Evolutionary conservation across 2,113 vertebrate species (phyloP).

Genomic region (Bothrops jararaca): DNA sequence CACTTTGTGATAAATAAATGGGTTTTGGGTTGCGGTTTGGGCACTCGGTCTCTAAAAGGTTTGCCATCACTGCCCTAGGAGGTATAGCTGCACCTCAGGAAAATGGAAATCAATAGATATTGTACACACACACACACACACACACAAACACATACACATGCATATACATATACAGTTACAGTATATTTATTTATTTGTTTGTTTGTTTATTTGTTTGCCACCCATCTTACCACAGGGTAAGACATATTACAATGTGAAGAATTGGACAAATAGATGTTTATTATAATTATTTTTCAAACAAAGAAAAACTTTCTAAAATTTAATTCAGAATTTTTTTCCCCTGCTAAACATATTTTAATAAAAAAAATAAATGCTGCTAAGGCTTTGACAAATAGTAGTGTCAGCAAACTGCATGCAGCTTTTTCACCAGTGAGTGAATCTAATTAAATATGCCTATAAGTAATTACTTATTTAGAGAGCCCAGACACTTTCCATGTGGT

Average conservation of each 20-base stretch:
- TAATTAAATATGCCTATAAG: background rate
- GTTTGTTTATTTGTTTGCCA: background rate
- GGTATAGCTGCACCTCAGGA: background rate
- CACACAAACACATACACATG: background rate
- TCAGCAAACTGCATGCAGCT: background rate
- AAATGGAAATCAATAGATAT: background rate
- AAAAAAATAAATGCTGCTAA: background rate
- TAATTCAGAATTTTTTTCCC: slow-evolving; percentile 11
- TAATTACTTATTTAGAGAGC: background rate
- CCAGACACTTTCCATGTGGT: slow-evolving; percentile 9
- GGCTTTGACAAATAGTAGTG: background rate
- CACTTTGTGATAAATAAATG: too few relatives aligned
- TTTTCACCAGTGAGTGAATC: slow-evolving; percentile 8
- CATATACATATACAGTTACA: background rate
- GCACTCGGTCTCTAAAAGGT: too few relatives aligned
- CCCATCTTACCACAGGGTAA: background rate
- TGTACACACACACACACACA: background rate
- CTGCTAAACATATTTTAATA: background rate
- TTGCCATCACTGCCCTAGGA: too few relatives aligned
- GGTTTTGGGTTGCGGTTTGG: too few relatives aligned
- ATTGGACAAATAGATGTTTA: slow-evolving; percentile 12
- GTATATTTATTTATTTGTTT: background rate
- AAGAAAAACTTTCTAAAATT: background rate
- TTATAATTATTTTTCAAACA: background rate
- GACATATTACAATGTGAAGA: background rate